Evolutionary conservation across 2,888 invertebrate species (phyloP).

Genomic region (Macrophya alboannulata): DNA sequence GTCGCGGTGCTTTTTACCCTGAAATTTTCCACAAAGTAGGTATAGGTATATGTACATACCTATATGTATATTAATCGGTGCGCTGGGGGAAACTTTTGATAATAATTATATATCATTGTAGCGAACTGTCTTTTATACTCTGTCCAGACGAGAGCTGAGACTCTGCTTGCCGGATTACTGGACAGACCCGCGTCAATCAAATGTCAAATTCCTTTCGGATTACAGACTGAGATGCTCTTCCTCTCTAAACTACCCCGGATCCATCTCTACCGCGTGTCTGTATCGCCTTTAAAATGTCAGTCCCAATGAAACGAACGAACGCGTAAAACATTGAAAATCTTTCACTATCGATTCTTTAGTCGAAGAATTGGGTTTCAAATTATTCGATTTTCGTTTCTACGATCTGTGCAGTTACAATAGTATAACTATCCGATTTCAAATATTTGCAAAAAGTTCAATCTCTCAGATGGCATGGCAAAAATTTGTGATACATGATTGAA

Average conservation of each 20-base stretch:
- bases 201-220: conserved; percentile 34
- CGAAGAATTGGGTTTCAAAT: not conserved
- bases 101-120: conserved; percentile 18
- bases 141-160: not conserved
- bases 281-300: conserved; percentile 1
- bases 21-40: not conserved
- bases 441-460: not conserved
- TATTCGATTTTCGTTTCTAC: not conserved
- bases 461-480: not conserved
- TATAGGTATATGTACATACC: not conserved
- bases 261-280: conserved; percentile 8
- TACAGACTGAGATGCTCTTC: not conserved
- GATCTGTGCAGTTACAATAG: not conserved
- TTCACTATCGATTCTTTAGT: not conserved
- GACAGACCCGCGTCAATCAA: conserved; percentile 27
- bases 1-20: conserved; percentile 10
- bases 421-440: not conserved
- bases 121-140: not conserved
- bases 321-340: not conserved
- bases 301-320: conserved; percentile 1
- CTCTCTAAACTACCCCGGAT: not conserved
- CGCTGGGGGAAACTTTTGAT: not conserved
- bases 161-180: not conserved
- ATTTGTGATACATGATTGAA: not conserved
- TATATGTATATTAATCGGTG: conserved; percentile 4